Evolutionary conservation across 2,888 invertebrate species (phyloP).

Genomic region (Dinocampus coccinellae): DNA sequence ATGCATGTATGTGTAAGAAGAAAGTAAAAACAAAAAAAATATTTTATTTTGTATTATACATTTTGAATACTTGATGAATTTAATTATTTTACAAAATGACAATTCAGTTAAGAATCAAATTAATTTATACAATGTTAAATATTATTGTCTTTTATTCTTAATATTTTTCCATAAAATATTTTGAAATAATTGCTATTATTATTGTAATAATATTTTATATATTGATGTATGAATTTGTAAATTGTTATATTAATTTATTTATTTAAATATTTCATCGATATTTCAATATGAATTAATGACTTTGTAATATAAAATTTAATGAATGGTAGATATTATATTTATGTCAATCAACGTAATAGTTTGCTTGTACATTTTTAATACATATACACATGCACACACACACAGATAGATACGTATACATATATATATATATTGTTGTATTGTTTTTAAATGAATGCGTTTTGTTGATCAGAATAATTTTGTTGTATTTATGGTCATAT

Average conservation of each 20-base stretch:
- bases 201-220: not conserved
- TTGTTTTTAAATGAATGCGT: conserved; percentile 35
- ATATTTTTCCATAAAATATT: not conserved
- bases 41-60: conserved; percentile 7
- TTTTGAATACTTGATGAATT: not conserved
- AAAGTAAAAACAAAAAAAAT: no score
- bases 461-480: conserved; percentile 33
- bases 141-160: not conserved
- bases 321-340: no score
- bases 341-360: conserved; percentile 8
- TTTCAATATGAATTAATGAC: not conserved
- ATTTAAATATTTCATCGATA: not conserved
- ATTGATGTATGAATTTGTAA: no score
- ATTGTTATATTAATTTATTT: conserved; percentile 9
- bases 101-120: not conserved
- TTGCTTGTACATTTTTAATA: conserved; percentile 10
- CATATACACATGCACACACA: conserved; percentile 21
- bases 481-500: conserved; percentile 35
- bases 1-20: conserved; percentile 35
- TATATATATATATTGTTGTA: no score
- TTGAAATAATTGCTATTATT: conserved; percentile 27
- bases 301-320: conserved; percentile 6
- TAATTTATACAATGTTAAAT: not conserved
- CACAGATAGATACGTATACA: no score
- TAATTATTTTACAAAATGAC: not conserved